phyloP scores from a whole-genome alignment of 2,888 invertebrate genomes.

The Monochamus alternatus region DNA sequence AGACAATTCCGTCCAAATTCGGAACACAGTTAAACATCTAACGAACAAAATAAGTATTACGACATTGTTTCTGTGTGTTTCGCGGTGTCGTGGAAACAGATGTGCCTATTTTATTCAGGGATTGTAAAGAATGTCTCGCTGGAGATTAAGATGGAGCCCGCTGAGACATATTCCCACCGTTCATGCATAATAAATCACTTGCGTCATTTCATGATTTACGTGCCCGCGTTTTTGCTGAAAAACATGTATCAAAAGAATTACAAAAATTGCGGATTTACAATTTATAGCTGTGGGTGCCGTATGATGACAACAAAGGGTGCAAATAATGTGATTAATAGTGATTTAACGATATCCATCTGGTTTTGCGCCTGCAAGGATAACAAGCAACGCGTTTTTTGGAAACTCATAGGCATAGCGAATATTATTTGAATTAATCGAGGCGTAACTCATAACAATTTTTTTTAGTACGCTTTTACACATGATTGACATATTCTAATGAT shows the following conservation, averaged over 20 bases:
- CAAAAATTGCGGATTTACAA: slow-evolving; percentile 4
- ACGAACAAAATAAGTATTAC: no score
- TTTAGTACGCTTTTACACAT: no score
- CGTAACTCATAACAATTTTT: no score
- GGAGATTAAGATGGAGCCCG: not conserved
- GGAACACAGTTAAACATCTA: no score
- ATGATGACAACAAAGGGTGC: not conserved
- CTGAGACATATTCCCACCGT: not conserved
- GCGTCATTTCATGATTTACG: slow-evolving; percentile 14
- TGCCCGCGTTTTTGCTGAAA: not conserved
- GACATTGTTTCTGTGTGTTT: no score
- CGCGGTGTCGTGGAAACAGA: not conserved
- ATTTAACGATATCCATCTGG: not conserved
- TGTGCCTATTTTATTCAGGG: not conserved
- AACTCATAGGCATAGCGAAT: no score
- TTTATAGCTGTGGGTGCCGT: not conserved
- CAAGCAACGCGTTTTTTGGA: no score
- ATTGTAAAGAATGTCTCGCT: not conserved
- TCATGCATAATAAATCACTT: slow-evolving; percentile 16
- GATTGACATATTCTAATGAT: no score
- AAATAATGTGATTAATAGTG: not conserved
- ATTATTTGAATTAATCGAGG: no score
- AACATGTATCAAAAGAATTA: slow-evolving; percentile 7
- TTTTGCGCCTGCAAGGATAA: not conserved
- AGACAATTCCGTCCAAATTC: no score